Evolutionary conservation across 2,888 invertebrate species (phyloP).

Genomic region (Chydorus sphaericus): DNA sequence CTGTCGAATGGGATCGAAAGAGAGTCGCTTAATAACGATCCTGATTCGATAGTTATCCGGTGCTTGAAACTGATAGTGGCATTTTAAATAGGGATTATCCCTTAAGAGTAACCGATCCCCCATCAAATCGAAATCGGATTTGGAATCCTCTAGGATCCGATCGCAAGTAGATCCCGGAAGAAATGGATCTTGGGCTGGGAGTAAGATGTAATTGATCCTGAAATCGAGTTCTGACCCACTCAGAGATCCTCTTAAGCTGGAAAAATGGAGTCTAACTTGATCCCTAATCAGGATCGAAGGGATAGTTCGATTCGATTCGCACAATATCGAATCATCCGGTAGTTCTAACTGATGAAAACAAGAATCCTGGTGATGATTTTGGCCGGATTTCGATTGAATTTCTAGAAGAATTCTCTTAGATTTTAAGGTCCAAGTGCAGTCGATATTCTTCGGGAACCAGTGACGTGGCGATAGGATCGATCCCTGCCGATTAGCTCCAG

Average conservation of each 20-base stretch:
- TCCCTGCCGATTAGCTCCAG: not conserved
- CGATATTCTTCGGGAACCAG: not conserved
- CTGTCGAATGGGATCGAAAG: not conserved
- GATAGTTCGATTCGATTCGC: not conserved
- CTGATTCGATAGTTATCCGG: not conserved
- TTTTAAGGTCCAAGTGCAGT: not conserved
- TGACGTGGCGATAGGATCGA: not conserved
- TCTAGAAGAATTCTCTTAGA: not conserved
- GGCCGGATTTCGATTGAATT: conserved; percentile 1
- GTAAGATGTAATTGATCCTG: not conserved
- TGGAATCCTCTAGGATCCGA: not conserved
- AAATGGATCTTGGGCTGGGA: not conserved
- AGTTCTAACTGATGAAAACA: not conserved
- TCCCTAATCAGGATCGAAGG: not conserved
- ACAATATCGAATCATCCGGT: not conserved
- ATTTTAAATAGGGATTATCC: not conserved
- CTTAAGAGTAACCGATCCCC: not conserved
- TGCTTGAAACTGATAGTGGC: not conserved
- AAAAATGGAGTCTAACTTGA: not conserved
- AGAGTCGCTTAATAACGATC: not conserved
- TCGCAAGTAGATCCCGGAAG: not conserved
- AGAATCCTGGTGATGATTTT: not conserved
- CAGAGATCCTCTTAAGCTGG: not conserved
- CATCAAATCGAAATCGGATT: not conserved
- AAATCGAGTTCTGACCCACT: not conserved